Conservation (phyloP, 2,888 invertebrate species). For the Scrobipalpa atriplicella region DNA sequence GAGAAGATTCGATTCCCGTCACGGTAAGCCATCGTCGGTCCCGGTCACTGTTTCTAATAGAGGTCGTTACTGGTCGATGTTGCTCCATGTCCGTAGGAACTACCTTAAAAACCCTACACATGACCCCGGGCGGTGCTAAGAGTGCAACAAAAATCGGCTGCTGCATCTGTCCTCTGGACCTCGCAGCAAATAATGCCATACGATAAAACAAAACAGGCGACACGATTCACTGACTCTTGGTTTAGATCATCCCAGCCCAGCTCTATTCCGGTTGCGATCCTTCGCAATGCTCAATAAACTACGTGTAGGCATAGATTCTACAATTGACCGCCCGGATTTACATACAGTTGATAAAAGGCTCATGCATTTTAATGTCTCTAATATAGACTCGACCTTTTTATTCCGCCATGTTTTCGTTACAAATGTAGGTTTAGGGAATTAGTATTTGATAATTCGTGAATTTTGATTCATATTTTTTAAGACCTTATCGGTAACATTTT, state of each 20-base stretch:
- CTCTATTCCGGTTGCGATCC: conserved; percentile 34
- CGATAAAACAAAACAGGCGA: too few relatives aligned
- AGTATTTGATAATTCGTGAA: background rate
- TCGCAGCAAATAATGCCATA: too few relatives aligned
- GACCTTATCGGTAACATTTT: background rate
- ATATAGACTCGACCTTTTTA: conserved; percentile 17
- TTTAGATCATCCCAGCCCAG: conserved; percentile 16
- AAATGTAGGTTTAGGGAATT: background rate
- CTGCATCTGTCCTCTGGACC: too few relatives aligned
- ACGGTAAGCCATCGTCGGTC: too few relatives aligned
- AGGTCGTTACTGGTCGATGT: too few relatives aligned
- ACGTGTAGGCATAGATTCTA: conserved; percentile 28
- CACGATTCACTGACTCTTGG: background rate
- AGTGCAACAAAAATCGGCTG: too few relatives aligned
- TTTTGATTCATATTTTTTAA: background rate
- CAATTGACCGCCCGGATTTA: conserved; percentile 33
- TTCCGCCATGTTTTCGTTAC: background rate
- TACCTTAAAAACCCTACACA: too few relatives aligned
- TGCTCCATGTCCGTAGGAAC: too few relatives aligned
- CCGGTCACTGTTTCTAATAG: too few relatives aligned
- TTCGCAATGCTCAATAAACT: conserved; percentile 49
- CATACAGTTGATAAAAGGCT: conserved; percentile 30
- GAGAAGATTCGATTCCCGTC: too few relatives aligned
- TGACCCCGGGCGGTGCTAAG: too few relatives aligned
- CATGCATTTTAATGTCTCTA: conserved; percentile 29